These are phyloP conservation scores for Nymphicus hollandicus DNA, from an alignment of 2,113 vertebrate genomes.

Conservation along the genomic window DNA sequence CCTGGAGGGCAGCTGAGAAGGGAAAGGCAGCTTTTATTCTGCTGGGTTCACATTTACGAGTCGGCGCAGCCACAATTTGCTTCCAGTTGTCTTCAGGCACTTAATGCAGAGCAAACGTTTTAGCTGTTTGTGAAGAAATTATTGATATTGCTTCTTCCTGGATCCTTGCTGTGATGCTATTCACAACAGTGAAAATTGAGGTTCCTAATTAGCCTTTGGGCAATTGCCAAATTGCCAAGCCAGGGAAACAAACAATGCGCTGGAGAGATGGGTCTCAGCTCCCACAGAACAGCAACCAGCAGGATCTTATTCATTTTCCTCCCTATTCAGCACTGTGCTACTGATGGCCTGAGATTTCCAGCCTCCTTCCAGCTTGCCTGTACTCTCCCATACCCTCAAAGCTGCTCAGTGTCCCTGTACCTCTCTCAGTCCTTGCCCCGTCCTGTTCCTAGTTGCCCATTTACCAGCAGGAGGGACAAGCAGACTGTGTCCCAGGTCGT, in stretches of 20 bases:
- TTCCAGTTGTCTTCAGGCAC: slow-evolving; percentile 5
- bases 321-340: neutral
- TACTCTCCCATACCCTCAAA: accelerated
- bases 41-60: neutral
- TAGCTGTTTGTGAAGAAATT: slow-evolving; percentile 22
- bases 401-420: accelerated
- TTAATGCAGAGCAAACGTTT: slow-evolving; percentile 8
- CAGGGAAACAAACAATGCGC: neutral
- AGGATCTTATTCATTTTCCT: neutral
- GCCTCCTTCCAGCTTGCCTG: neutral
- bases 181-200: slow-evolving; percentile 10
- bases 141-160: slow-evolving; percentile 12
- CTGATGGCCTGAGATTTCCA: neutral
- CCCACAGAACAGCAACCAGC: neutral
- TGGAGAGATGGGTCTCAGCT: neutral
- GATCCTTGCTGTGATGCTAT: neutral
- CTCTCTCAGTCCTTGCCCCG: neutral
- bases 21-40: neutral
- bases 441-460: neutral
- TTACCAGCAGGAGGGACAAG: neutral
- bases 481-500: neutral
- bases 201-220: slow-evolving; percentile 41
- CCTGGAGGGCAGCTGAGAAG: neutral
- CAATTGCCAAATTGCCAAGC: neutral
- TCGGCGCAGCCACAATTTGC: neutral